Evolutionary conservation across 2,888 invertebrate genomes (phyloP).

Genomic region (Papilio demoleus): DNA sequence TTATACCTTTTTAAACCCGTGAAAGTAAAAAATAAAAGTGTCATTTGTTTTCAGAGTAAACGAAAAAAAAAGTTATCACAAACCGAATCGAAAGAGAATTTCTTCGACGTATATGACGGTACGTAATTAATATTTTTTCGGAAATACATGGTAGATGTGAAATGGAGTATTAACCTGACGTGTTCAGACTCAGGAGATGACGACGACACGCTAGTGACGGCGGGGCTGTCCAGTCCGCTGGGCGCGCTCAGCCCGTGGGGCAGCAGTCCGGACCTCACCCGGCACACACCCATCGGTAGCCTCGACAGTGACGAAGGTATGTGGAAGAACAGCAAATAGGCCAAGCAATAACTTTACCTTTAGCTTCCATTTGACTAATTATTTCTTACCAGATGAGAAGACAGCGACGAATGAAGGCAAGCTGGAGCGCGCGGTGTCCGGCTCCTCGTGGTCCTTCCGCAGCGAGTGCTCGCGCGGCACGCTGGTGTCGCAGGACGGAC

Average conservation of each 20-base stretch:
- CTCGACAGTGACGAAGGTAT: constrained; percentile 54
- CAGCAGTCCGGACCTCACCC: constrained; percentile 70
- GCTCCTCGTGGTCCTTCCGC: constrained; percentile 56
- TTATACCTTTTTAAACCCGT: no score
- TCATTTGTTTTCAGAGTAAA: constrained; percentile 69
- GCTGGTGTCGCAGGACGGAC: constrained; percentile 80
- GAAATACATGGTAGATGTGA: neutral
- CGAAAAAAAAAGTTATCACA: constrained; percentile 62
- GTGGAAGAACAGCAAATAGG: no score
- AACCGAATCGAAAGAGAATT: constrained; percentile 76
- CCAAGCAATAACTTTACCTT: no score
- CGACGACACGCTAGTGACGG: constrained; percentile 75
- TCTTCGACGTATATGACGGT: constrained; percentile 77
- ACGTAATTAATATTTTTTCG: constrained; percentile 36
- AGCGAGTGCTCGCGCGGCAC: constrained; percentile 76
- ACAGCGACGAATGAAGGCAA: constrained; percentile 69
- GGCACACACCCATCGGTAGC: constrained; percentile 67
- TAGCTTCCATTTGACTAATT: no score
- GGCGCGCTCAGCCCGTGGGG: constrained; percentile 79
- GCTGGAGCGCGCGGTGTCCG: constrained; percentile 43
- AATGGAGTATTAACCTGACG: no score
- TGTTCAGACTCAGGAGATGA: constrained; percentile 75
- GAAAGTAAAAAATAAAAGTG: no score
- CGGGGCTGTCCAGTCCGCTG: constrained; percentile 71
- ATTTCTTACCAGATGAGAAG: constrained; percentile 56